Conservation (phyloP, 1,140 invertebrate species). For the Lordiphosa stackelbergi region DNA sequence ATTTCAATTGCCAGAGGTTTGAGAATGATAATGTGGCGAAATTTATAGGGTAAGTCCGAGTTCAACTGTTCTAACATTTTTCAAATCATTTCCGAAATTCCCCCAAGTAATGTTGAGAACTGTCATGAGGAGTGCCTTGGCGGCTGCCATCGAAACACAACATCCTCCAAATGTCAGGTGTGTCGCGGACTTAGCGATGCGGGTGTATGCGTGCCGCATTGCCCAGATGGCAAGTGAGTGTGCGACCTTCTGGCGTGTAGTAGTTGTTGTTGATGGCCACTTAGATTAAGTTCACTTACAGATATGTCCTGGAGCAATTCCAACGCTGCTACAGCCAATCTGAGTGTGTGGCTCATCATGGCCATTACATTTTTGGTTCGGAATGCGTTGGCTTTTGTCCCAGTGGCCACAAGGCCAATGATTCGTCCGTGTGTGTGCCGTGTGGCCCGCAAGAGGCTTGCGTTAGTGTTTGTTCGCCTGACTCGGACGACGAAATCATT, state of each 20-base stretch:
- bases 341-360: slow-evolving; percentile 32
- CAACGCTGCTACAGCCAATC: slow-evolving; percentile 52
- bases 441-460: slow-evolving; percentile 40
- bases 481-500: slow-evolving; percentile 14
- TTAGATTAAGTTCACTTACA: slow-evolving; percentile 20
- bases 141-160: slow-evolving; percentile 44
- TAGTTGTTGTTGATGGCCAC: neutral
- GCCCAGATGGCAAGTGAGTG: slow-evolving; percentile 57
- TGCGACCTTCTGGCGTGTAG: neutral
- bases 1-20: slow-evolving; percentile 57
- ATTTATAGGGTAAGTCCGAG: slow-evolving; percentile 26
- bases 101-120: slow-evolving; percentile 11
- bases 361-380: slow-evolving; percentile 20
- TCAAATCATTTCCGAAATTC: no score
- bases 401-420: slow-evolving; percentile 45
- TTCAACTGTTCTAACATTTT: no score
- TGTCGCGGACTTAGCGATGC: slow-evolving; percentile 53
- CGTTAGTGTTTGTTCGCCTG: slow-evolving; percentile 48
- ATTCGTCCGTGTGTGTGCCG: slow-evolving; percentile 24
- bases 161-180: slow-evolving; percentile 41
- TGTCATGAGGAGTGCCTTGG: slow-evolving; percentile 67
- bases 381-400: slow-evolving; percentile 61
- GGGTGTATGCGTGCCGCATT: slow-evolving; percentile 53
- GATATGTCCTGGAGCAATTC: slow-evolving; percentile 47
- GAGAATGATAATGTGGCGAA: slow-evolving; percentile 64